These are phyloP conservation scores for Tapirus indicus DNA, from an alignment of 2,797 vertebrate genomes.

Conservation along the genomic window DNA sequence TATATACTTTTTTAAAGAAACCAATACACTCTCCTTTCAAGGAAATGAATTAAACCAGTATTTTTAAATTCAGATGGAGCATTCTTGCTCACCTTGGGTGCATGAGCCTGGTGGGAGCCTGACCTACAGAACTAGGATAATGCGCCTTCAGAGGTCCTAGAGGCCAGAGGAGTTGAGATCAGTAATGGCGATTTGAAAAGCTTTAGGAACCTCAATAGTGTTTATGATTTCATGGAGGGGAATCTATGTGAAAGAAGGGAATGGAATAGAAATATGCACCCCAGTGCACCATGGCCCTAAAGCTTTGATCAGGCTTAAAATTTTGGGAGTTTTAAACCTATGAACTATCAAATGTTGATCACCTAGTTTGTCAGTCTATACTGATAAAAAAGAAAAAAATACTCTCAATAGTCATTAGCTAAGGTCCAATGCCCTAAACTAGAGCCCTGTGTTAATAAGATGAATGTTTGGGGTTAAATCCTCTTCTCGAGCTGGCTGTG, in stretches of 20 bases:
- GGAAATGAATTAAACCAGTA: background rate
- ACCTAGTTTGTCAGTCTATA: background rate
- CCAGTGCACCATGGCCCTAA: background rate
- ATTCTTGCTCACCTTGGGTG: background rate
- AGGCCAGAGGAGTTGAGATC: background rate
- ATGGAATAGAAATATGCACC: background rate
- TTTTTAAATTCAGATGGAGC: background rate
- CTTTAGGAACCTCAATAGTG: background rate
- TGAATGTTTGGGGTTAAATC: background rate
- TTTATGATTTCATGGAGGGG: background rate
- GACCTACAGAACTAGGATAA: background rate
- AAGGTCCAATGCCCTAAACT: background rate
- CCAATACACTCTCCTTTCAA: background rate
- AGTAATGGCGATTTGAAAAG: background rate
- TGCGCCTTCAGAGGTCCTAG: background rate
- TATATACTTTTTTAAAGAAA: slow-evolving; percentile 34
- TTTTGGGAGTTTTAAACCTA: background rate
- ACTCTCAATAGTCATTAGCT: background rate
- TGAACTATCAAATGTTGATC: background rate
- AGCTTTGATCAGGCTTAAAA: background rate
- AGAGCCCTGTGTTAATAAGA: background rate
- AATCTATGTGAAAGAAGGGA: background rate
- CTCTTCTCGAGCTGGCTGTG: background rate
- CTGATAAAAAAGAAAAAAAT: background rate
- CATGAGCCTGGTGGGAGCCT: background rate